Conservation (phyloP, 2,888 invertebrate genomes). For the Pandemis cinnamomeana region DNA sequence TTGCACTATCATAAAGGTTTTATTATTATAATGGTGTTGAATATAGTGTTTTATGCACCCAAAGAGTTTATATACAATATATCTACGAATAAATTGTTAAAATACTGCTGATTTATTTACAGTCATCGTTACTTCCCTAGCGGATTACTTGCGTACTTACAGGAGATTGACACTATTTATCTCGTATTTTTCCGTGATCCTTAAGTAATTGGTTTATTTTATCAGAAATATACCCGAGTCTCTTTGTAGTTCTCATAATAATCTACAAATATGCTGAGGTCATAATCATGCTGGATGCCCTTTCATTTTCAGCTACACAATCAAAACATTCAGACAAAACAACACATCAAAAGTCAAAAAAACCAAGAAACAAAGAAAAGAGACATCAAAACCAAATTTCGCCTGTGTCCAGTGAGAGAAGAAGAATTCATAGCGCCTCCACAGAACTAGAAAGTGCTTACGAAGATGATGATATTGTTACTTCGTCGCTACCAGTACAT, state of each 20-base stretch:
- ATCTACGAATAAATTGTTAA: background rate
- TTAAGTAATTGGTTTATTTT: background rate
- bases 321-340: background rate
- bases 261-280: background rate
- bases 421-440: background rate
- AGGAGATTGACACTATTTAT: no score
- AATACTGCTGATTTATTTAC: background rate
- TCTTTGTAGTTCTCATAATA: background rate
- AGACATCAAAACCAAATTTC: background rate
- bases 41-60: background rate
- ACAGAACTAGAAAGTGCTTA: background rate
- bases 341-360: background rate
- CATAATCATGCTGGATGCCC: background rate
- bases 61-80: slow-evolving; percentile 8
- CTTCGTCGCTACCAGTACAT: background rate
- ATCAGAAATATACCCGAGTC: background rate
- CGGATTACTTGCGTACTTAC: no score
- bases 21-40: background rate
- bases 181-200: background rate
- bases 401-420: background rate
- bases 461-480: background rate
- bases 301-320: background rate
- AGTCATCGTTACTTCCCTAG: background rate
- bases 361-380: background rate
- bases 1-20: background rate